These are phyloP conservation scores for Oscheius sp. DNA, from an alignment of 2,888 invertebrate genomes.

Conservation along the genomic window DNA sequence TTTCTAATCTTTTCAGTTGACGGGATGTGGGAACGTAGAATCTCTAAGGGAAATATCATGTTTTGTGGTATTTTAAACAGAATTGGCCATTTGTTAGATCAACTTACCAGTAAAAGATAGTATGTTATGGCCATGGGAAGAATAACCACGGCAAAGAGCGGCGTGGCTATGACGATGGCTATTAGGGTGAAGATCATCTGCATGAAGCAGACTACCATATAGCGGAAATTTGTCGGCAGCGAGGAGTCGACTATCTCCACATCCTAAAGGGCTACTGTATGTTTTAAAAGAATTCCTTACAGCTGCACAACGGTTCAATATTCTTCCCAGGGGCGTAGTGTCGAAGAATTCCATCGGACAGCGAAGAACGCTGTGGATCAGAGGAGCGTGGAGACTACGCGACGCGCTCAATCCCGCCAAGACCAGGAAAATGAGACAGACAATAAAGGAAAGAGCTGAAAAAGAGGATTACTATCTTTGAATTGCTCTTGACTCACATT, in stretches of 20 bases:
- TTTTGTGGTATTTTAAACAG: too few species aligned
- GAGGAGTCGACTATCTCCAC: conserved; percentile 63
- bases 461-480: background rate
- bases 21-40: conserved; percentile 94
- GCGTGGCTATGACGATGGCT: conserved; percentile 66
- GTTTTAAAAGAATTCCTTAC: too few species aligned
- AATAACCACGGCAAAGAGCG: conserved; percentile 65
- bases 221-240: conserved; percentile 63
- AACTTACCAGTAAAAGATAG: conserved; percentile 55
- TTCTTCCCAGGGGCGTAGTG: conserved; percentile 74
- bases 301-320: conserved; percentile 74
- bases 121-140: conserved; percentile 63
- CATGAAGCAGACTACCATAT: conserved; percentile 60
- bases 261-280: conserved; percentile 54
- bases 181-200: conserved; percentile 61
- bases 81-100: too few species aligned
- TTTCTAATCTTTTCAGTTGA: conserved; percentile 77
- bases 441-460: conserved; percentile 12
- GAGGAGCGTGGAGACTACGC: conserved; percentile 54
- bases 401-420: conserved; percentile 64
- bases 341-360: conserved; percentile 74
- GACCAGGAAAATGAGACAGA: conserved; percentile 53
- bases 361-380: conserved; percentile 58
- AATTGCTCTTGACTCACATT: conserved; percentile 5
- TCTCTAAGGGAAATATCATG: conserved; percentile 77